Percentiles rank a stretch among this genome's conserved stretches.
phyloP scores from a whole-genome alignment of 2,113 vertebrate genomes.

The Colius striatus region DNA sequence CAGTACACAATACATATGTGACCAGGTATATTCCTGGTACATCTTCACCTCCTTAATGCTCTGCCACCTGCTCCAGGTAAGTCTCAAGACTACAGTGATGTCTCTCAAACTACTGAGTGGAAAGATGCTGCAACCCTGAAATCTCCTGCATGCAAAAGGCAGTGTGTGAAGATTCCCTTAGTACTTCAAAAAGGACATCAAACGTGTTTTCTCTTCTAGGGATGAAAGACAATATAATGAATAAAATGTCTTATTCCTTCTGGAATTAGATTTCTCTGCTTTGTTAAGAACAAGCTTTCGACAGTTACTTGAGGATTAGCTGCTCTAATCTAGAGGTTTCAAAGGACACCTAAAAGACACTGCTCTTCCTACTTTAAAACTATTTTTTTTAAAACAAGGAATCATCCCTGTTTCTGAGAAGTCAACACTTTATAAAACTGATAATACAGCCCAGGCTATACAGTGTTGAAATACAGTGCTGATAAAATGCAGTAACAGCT shows the following conservation, averaged over 20 bases:
- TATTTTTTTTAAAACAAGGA: background rate
- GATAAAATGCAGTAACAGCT: background rate
- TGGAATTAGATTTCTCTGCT: background rate
- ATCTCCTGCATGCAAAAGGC: background rate
- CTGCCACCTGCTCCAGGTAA: background rate
- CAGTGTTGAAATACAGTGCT: background rate
- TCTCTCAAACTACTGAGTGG: background rate
- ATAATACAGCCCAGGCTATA: background rate
- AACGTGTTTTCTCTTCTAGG: background rate
- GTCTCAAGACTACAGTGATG: background rate
- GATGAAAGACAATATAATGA: background rate
- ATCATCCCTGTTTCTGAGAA: background rate
- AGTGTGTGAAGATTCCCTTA: background rate
- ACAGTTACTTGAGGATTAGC: background rate
- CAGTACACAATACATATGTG: background rate
- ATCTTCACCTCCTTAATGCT: background rate
- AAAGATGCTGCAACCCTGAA: background rate
- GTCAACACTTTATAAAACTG: background rate
- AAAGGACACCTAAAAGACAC: background rate
- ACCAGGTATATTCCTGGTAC: background rate
- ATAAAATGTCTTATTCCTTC: background rate
- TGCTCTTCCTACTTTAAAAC: background rate
- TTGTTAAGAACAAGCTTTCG: background rate
- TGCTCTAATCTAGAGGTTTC: background rate
- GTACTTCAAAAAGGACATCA: background rate